Conservation (phyloP, 1,140 invertebrate species). For the Drosophila busckii region DNA sequence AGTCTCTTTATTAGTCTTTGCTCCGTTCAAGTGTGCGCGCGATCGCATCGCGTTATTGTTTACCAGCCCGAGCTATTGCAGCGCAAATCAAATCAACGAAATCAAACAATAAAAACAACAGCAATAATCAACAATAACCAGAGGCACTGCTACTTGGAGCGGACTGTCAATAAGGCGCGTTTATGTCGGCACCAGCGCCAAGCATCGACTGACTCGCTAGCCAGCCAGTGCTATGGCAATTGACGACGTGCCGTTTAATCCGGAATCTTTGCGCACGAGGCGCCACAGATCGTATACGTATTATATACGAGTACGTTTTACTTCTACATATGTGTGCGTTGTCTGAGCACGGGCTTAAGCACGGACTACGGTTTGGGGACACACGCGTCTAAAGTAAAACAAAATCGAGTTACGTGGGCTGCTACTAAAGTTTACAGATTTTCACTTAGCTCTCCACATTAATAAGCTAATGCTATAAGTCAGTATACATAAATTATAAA, state of each 20-base stretch:
- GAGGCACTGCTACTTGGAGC: background rate
- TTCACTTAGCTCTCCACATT: too few species aligned
- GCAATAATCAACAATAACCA: slow-evolving; percentile 1
- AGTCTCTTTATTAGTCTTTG: too few species aligned
- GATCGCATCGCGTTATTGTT: slow-evolving; percentile 34
- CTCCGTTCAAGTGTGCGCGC: background rate
- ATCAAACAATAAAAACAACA: slow-evolving; percentile 8
- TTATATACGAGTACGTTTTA: background rate
- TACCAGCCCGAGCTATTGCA: slow-evolving; percentile 15
- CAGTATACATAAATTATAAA: too few species aligned
- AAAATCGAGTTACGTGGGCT: slow-evolving; percentile 15
- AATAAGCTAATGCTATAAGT: too few species aligned
- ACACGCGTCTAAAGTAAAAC: slow-evolving; percentile 26
- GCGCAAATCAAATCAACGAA: slow-evolving; percentile 21
- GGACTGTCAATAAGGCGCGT: background rate
- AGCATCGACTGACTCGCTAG: slow-evolving; percentile 12
- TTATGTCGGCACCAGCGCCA: slow-evolving; percentile 6
- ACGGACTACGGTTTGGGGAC: slow-evolving; percentile 13
- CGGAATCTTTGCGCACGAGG: slow-evolving; percentile 31
- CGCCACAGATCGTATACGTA: slow-evolving; percentile 34
- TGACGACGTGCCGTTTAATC: background rate
- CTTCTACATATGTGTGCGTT: background rate
- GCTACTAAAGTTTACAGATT: slow-evolving; percentile 7
- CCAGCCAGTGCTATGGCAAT: slow-evolving; percentile 4
- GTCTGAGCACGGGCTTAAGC: slow-evolving; percentile 13